These are phyloP conservation scores for Psammodynastes pulverulentus DNA, from an alignment of 2,113 vertebrate species.

Conservation along the genomic window DNA sequence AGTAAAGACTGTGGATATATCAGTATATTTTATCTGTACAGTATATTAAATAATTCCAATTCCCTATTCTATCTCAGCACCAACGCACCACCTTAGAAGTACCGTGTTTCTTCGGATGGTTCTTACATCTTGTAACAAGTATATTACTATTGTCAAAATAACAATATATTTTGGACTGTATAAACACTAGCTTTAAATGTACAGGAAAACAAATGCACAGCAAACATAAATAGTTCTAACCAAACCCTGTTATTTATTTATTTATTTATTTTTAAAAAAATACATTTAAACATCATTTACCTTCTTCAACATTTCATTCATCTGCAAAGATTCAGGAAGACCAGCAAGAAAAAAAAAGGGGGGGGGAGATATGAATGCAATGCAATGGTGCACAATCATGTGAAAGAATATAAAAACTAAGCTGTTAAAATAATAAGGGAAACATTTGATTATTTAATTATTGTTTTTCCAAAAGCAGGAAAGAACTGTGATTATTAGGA, in stretches of 20 bases:
- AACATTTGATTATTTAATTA: neutral
- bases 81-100: neutral
- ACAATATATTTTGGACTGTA: neutral
- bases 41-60: neutral
- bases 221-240: slow-evolving; percentile 7
- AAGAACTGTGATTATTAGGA: neutral
- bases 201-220: neutral
- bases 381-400: slow-evolving; percentile 17
- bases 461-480: neutral
- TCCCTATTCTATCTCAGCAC: neutral
- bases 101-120: neutral
- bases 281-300: slow-evolving; percentile 49
- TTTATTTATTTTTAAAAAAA: neutral
- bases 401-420: slow-evolving; percentile 7
- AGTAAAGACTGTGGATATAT: neutral
- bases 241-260: neutral
- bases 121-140: neutral
- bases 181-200: neutral
- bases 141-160: slow-evolving; percentile 30
- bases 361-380: slow-evolving; percentile 39
- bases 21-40: neutral
- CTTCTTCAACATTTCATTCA: slow-evolving; percentile 78
- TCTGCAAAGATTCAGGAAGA: slow-evolving; percentile 72
- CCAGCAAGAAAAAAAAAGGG: slow-evolving; percentile 33
- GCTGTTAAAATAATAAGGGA: neutral